These are phyloP conservation scores for Tanaodytes sp. DNA, from an alignment of 2,888 invertebrate species.

Conservation along the genomic window DNA sequence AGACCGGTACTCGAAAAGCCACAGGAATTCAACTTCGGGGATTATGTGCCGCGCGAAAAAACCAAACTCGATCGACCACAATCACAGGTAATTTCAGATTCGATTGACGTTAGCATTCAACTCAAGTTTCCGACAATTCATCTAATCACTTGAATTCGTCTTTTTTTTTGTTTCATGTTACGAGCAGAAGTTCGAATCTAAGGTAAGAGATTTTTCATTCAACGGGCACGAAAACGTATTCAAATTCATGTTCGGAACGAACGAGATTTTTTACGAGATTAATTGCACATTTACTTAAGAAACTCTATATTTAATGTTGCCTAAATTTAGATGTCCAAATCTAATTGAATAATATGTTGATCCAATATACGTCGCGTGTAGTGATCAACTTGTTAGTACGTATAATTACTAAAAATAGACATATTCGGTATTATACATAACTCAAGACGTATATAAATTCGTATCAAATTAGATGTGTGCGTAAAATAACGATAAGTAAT, in stretches of 20 bases:
- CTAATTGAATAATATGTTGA: constrained; percentile 27
- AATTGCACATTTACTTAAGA: constrained; percentile 10
- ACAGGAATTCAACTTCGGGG: constrained; percentile 69
- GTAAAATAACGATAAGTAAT: no score
- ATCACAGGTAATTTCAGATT: constrained; percentile 66
- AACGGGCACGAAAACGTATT: no score
- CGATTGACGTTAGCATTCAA: no score
- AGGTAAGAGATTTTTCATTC: constrained; percentile 65
- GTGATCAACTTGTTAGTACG: constrained; percentile 29
- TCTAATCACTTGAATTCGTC: no score
- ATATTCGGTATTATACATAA: no score
- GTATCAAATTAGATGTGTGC: constrained; percentile 20
- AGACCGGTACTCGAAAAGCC: constrained; percentile 75
- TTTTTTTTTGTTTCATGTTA: constrained; percentile 58
- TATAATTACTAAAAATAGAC: constrained; percentile 43
- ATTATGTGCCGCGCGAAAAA: constrained; percentile 65
- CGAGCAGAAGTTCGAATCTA: constrained; percentile 69
- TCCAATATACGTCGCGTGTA: constrained; percentile 15
- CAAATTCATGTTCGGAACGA: no score
- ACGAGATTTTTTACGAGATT: no score
- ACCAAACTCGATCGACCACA: constrained; percentile 69
- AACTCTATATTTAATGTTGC: background rate
- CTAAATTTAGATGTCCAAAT: constrained; percentile 21
- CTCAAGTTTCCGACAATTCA: no score
- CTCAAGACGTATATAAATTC: no score